Evolutionary conservation across 2,888 invertebrate genomes (phyloP), one percentile per base, ranked within the genome.

Genomic region (Dynastes tityus): DNA sequence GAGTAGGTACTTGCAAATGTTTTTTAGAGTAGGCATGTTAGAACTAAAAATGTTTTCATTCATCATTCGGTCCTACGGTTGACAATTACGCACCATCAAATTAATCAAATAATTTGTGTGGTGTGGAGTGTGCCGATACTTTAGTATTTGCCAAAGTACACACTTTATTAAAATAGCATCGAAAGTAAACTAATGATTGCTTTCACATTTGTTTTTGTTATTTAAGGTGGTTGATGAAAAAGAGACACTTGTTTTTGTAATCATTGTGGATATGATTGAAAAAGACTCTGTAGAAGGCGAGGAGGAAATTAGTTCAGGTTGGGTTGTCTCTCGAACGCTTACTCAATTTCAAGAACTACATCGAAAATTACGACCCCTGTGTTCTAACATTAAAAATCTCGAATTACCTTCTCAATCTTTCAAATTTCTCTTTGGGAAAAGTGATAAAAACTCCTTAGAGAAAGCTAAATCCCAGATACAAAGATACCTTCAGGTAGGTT

Each of bases 381-480:
- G 95, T 89, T 91, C 95, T 6, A 95, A 94, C 87, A 90, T 97
- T 63, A 95, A 95, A 88, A 94, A 93, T 83, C 89, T 96, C 83
- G 97, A 97, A 87, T 89, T 97, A 80, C 97, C 97, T 0, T 95
- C 95, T 11, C 93, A 93, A 83, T 93, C 95, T 2, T 92, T 95
- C 82, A 96, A 96, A 85, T 94, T 95, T 87, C 90, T 95, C 80
- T 96, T 97, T 85, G 93, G 95, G 27, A 97, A 96, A 88, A 94
- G 93, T 75, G 96, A 97, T 85, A 93, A 91, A 85, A 93, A 93
- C 82, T 93, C 95, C 1, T 88, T 97, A 84, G 96, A 96, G 82
- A 96, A 95, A 86, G 95, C 96, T 2, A 96, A 95, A 88, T 90
- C 90, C 81, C 94, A 95, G 87, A 94, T 97, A 86, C 96, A 97